Conservation (phyloP, 2,113 vertebrate genomes). For the Petrocephalus microphthalmus region DNA sequence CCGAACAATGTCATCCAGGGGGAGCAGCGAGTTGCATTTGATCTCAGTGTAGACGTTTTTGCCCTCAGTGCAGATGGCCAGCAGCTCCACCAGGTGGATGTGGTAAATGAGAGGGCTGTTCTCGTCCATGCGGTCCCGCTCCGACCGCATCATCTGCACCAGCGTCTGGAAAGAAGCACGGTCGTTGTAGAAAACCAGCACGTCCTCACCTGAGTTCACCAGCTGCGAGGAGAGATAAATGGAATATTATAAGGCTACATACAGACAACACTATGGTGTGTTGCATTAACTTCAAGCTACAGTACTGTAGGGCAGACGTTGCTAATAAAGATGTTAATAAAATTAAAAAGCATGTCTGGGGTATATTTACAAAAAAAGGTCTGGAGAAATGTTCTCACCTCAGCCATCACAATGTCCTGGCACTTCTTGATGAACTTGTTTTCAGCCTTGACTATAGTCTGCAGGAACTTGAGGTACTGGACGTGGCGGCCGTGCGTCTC, state of each 20-base stretch:
- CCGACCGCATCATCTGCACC: constrained; percentile 95
- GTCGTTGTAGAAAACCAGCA: constrained; percentile 96
- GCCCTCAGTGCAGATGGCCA: constrained; percentile 93
- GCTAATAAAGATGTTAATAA: background rate
- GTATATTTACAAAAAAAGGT: background rate
- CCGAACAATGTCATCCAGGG: constrained; percentile 90
- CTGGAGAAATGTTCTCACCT: constrained; percentile 59
- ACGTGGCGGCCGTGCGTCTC: constrained; percentile 92
- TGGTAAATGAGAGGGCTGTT: constrained; percentile 95
- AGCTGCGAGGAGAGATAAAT: constrained; percentile 54
- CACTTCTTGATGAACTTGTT: constrained; percentile 98
- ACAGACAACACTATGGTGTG: too few relatives aligned
- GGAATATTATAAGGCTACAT: background rate
- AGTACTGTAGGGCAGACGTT: background rate
- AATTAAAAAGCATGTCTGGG: background rate
- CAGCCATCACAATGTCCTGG: constrained; percentile 97
- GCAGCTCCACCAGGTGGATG: constrained; percentile 90
- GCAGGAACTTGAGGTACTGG: constrained; percentile 95
- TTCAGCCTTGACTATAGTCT: constrained; percentile 96
- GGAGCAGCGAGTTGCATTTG: constrained; percentile 93
- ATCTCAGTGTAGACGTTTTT: constrained; percentile 99
- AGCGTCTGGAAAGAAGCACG: constrained; percentile 94
- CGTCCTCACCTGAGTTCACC: constrained; percentile 91
- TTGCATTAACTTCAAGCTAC: background rate
- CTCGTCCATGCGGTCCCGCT: constrained; percentile 89